A percentile compares a stretch with the other conserved stretches of the same genome.
phyloP scores from a whole-genome alignment of 1,140 invertebrate species.

The Atta colombica region DNA sequence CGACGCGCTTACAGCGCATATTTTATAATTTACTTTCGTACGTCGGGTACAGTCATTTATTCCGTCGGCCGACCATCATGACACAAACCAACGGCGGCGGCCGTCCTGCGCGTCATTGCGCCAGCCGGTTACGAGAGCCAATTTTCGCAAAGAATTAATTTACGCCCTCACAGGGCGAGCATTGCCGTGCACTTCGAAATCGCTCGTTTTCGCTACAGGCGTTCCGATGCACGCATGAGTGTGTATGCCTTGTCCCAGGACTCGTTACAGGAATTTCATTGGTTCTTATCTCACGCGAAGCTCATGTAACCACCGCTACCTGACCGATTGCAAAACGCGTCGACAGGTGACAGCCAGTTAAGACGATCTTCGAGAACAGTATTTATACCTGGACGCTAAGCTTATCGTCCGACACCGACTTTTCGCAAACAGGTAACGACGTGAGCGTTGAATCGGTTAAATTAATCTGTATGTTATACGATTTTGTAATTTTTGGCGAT shows the following conservation, averaged over 20 bases:
- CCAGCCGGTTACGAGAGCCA: conserved; percentile 10
- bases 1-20: conserved; percentile 47
- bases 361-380: conserved; percentile 11
- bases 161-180: conserved; percentile 29
- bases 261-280: conserved; percentile 40
- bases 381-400: conserved; percentile 38
- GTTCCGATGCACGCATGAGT: conserved; percentile 49
- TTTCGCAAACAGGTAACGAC: neutral
- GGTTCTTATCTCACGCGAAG: conserved; percentile 72
- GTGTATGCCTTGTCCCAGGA: conserved; percentile 64
- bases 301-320: conserved; percentile 35
- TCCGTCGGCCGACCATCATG: conserved; percentile 19
- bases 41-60: conserved; percentile 47
- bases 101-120: conserved; percentile 44
- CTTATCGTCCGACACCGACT: conserved; percentile 20
- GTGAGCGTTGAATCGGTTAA: conserved; percentile 17
- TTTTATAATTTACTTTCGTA: conserved; percentile 62
- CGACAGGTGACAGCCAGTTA: conserved; percentile 59
- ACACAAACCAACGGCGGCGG: conserved; percentile 27
- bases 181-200: neutral
- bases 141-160: conserved; percentile 47
- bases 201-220: neutral
- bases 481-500: neutral
- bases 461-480: conserved; percentile 35
- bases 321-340: conserved; percentile 50